Base-by-base conservation (phyloP, 2,888 invertebrate species). In the Nemoura dubitans region DNA sequence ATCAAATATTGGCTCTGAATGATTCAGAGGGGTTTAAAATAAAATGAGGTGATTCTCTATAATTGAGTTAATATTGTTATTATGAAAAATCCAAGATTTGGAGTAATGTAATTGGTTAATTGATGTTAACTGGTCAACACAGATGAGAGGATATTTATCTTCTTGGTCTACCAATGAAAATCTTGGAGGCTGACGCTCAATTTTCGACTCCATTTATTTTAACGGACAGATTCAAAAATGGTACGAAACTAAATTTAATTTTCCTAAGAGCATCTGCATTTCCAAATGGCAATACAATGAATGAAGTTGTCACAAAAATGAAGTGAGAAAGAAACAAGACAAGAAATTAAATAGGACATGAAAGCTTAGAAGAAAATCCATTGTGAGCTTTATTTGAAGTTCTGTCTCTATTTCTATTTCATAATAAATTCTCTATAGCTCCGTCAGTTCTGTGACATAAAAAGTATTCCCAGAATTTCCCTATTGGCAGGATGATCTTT, bases 401-500 rank as follows among this genome's bases (percentile, higher is more conserved):
- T 36, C 3, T 6, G 10, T 3, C 36, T 36, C 36, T n/a, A 36
- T 36, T 36, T 36, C 36, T 36, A 36, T 36, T 36, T 36, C 10
- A 36, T 36, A 3, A 36, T 59, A 59, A 21, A 59, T 59, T 59
- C 21, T 59, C 59, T 59, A 59, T 7, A 59, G 59, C 59, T 59
- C 59, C 14, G 59, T 59, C 59, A 7, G 59, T 59, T 59, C 2
- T 14, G 14, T 3, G 14, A 21, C 14, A 59, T 59, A 59, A 59
- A 59, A 59, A 59, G 59, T 59, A 3, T 21, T 10, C 14, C 16
- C 59, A 16, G 59, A 10, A 78, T 78, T 78, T 78, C 78, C 78
- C 78, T 26, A 78, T 26, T 78, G 78, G 78, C 78, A 78, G 27
- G 78, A 29, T 26, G 78, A 78, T 78, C 78, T 78, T 78, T 78